Evolutionary conservation across 92 coral and sea anemone genomes (phyloP).

Genomic region (Anthopleura xanthogrammica): DNA sequence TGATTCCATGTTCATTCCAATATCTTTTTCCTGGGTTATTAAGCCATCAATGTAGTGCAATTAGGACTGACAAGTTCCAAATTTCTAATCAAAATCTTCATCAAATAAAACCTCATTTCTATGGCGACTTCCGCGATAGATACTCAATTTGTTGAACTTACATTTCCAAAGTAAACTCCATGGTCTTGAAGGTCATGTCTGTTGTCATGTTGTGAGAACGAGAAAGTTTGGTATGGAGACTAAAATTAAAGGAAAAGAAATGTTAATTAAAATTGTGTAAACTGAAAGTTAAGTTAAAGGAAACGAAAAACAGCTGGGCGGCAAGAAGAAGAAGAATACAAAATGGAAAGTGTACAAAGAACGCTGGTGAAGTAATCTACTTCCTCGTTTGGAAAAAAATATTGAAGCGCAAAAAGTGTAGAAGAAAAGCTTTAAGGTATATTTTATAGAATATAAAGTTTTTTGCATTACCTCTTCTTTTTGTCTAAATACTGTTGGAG

Average conservation of each 20-base stretch:
- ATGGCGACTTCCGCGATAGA: neutral
- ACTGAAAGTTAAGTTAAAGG: neutral
- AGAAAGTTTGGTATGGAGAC: slow-evolving; percentile 69
- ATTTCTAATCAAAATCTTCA: neutral
- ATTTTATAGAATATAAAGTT: neutral
- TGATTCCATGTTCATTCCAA: neutral
- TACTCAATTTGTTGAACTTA: slow-evolving; percentile 44
- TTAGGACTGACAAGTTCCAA: neutral
- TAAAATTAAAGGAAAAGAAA: slow-evolving; percentile 19
- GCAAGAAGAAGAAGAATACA: neutral
- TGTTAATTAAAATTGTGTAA: neutral
- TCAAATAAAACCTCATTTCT: neutral
- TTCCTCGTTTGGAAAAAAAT: no score
- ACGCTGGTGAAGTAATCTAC: no score
- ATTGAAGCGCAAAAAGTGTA: no score
- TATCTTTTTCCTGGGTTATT: no score
- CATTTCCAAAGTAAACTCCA: slow-evolving; percentile 94
- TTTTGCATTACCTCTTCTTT: slow-evolving; percentile 58
- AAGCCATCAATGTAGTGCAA: neutral
- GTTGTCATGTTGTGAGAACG: slow-evolving; percentile 90
- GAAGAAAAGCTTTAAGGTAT: no score
- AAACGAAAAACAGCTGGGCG: neutral
- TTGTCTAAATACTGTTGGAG: slow-evolving; percentile 60
- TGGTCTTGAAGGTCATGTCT: slow-evolving; percentile 82
- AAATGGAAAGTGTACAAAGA: neutral